These are phyloP conservation scores for Eulemur rubriventer DNA, from an alignment of 2,797 vertebrate genomes.

Conservation along the genomic window DNA sequence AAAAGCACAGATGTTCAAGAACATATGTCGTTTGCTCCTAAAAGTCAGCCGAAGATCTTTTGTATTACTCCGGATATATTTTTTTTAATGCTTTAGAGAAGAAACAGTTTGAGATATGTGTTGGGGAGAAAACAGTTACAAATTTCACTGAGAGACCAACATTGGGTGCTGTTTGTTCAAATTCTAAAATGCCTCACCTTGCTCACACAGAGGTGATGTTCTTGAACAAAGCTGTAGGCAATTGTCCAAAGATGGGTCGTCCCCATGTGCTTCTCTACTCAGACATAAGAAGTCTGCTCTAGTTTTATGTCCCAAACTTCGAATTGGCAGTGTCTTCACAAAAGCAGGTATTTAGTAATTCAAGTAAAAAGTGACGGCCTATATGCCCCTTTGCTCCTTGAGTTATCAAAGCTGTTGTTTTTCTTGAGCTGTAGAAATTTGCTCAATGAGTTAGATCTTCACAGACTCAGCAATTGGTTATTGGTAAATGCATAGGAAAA, in stretches of 20 bases:
- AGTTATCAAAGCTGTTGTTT: background rate
- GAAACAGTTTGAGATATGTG: conserved; percentile 58
- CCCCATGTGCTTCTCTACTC: background rate
- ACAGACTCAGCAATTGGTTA: background rate
- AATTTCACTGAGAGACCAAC: conserved; percentile 33
- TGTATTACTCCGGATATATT: conserved; percentile 46
- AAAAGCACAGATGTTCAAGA: conserved; percentile 78
- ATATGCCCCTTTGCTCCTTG: background rate
- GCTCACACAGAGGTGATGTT: background rate
- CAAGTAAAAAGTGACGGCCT: background rate
- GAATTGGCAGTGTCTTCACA: background rate
- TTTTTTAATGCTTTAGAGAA: conserved; percentile 52
- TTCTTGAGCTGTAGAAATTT: background rate
- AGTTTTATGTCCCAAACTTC: background rate
- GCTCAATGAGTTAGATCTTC: background rate
- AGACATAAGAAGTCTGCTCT: background rate
- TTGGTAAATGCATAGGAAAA: conserved; percentile 10
- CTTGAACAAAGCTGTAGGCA: background rate
- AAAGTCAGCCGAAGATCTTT: conserved; percentile 72
- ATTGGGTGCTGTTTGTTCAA: conserved; percentile 46
- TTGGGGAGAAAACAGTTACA: conserved; percentile 41
- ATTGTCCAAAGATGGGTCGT: background rate
- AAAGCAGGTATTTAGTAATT: conserved; percentile 31
- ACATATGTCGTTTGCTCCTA: conserved; percentile 74
- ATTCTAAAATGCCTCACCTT: background rate